These are phyloP conservation scores for Lucilia cuprina DNA, from an alignment of 1,140 invertebrate genomes.

Conservation along the genomic window DNA sequence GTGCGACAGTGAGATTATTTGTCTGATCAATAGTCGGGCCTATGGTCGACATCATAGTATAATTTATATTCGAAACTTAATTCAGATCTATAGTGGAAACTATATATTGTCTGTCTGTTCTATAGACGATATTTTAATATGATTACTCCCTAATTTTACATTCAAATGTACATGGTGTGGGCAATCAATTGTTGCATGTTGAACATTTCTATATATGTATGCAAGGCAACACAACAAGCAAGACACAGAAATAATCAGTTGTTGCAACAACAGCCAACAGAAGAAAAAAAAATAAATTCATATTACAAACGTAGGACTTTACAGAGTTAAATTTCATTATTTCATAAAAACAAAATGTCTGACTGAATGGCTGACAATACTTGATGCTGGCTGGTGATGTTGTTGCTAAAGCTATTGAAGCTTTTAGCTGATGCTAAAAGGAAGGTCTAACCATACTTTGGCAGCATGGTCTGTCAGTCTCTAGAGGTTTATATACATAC, in stretches of 20 bases:
- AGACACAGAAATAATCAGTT: neutral
- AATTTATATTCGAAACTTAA: too few relatives aligned
- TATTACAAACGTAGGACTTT: neutral
- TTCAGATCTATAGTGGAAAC: too few relatives aligned
- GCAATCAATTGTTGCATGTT: slow-evolving; percentile 38
- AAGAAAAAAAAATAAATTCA: neutral
- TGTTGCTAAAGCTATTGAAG: neutral
- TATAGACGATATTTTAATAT: too few relatives aligned
- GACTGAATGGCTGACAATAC: neutral
- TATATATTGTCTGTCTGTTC: too few relatives aligned
- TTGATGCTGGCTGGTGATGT: neutral
- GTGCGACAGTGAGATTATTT: too few relatives aligned
- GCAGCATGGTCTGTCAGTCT: neutral
- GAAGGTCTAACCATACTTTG: neutral
- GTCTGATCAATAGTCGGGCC: too few relatives aligned
- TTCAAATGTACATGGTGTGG: neutral
- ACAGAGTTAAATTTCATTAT: neutral
- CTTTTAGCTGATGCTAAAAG: neutral
- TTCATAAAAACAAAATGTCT: neutral
- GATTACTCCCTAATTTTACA: too few relatives aligned
- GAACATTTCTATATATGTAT: slow-evolving; percentile 6
- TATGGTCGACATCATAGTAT: too few relatives aligned
- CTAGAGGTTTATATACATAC: slow-evolving; percentile 12
- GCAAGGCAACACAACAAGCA: neutral
- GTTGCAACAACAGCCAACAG: neutral